Conservation (phyloP, 2,888 invertebrate genomes). For the Beris chalybata region DNA sequence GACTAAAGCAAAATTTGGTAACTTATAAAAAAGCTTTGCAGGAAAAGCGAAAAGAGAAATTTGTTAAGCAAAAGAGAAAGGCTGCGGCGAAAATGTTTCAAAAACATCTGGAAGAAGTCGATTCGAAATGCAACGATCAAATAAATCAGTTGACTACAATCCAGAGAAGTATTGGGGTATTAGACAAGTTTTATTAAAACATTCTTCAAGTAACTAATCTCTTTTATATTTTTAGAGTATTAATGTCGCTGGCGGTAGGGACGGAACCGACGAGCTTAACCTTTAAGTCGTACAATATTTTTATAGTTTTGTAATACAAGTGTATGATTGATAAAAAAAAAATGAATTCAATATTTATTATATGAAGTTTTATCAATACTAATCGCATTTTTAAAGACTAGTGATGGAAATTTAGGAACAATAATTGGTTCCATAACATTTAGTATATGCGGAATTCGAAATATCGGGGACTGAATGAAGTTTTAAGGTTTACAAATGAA, state of each 20-base stretch:
- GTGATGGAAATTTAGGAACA: no score
- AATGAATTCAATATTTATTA: no score
- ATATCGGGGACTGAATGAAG: no score
- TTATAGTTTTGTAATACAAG: neutral
- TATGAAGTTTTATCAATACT: no score
- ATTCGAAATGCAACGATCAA: conserved; percentile 33
- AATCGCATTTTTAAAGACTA: no score
- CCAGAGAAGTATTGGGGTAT: conserved; percentile 35
- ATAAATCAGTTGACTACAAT: conserved; percentile 32
- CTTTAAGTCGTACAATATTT: neutral
- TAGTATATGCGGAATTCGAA: no score
- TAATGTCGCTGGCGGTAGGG: neutral
- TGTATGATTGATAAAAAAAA: no score
- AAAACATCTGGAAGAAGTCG: conserved; percentile 36
- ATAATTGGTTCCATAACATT: no score
- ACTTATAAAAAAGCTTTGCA: conserved; percentile 32
- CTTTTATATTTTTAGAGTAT: conserved; percentile 13
- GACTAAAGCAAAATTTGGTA: conserved; percentile 30
- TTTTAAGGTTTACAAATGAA: no score
- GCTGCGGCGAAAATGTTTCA: conserved; percentile 36
- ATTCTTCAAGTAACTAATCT: neutral
- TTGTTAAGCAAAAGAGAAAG: conserved; percentile 32
- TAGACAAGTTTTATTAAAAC: neutral
- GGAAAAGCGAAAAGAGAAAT: conserved; percentile 26
- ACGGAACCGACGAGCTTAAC: neutral